Evolutionary conservation across 2,797 vertebrate species (phyloP), one percentile per base, ranked within the genome.

Genomic region (Oreonectes daqikongensis): DNA sequence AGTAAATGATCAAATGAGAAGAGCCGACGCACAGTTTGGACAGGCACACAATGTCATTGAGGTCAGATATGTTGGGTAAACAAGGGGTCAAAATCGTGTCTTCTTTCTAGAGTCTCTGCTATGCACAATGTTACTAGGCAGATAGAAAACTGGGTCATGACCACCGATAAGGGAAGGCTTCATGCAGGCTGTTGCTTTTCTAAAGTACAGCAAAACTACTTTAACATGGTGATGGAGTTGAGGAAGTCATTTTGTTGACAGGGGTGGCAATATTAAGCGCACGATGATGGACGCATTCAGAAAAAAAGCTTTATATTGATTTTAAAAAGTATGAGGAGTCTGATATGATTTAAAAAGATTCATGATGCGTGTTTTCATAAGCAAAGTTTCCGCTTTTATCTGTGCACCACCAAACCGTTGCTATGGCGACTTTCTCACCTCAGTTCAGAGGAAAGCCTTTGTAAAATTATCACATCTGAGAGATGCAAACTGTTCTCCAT

Each of bases 131-230:
- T 72, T 67, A 53, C 63, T 40, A 59, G 40, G 53, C 30, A 1
- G 12, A 30, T 52, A 53, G 59, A 3, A 68, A 79, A 60, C 20
- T 63, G n/a, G 65, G 44, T 60, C 64, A 73, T 55, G 40, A 26
- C 32, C 35, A 46, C 35, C 1, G 0, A 50, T 15, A 38, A 59
- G 28, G 11, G 59, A 73, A 20, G 20, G 48, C 26, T 69, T 50
- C n/a, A 55, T 57, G 30, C 8, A 59, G 28, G 38, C 28, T 59
- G 15, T 60, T 68, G 74, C 53, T 38, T 61, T 68, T 38, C 10
- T 69, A 42, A 66, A 60, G 52, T 26, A 26, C 26, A 69, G 65
- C 15, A 28, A 48, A 50, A 32, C 53, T 61, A 76, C 32, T 69
- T 59, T 35, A 69, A 28, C 15, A 26, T 12, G 26, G 22, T 40